These are phyloP conservation scores for Aphis gossypii DNA, from an alignment of 1,140 invertebrate species.

Conservation along the genomic window DNA sequence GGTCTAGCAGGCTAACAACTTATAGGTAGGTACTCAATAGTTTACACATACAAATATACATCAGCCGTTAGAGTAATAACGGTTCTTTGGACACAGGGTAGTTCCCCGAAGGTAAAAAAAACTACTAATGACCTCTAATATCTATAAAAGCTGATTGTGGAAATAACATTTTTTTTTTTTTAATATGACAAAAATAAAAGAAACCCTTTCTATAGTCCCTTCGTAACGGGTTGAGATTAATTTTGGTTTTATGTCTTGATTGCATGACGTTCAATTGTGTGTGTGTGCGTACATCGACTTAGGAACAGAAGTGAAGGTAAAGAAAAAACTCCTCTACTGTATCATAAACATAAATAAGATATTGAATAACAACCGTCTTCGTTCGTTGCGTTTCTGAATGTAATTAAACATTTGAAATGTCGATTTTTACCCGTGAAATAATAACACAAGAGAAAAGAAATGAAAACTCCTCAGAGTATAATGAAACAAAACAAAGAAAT, in stretches of 20 bases:
- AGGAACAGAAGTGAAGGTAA: not conserved
- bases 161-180: slow-evolving; percentile 11
- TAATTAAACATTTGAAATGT: slow-evolving; percentile 55
- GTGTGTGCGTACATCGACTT: not conserved
- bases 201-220: not conserved
- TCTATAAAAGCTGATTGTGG: slow-evolving; percentile 24
- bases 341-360: slow-evolving; percentile 50
- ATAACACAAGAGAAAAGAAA: slow-evolving; percentile 22
- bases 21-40: not conserved
- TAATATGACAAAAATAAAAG: slow-evolving; percentile 36
- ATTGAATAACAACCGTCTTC: slow-evolving; percentile 49
- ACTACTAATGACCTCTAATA: slow-evolving; percentile 31
- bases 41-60: not conserved
- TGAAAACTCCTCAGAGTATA: not conserved
- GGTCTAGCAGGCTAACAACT: not conserved
- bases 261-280: slow-evolving; percentile 42
- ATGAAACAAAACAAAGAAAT: slow-evolving; percentile 4
- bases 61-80: not conserved
- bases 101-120: slow-evolving; percentile 18
- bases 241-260: slow-evolving; percentile 58
- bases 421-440: slow-evolving; percentile 16
- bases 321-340: slow-evolving; percentile 34
- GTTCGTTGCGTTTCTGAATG: slow-evolving; percentile 38
- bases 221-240: slow-evolving; percentile 51
- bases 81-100: not conserved